A percentile compares a stretch with the other conserved stretches of the same genome.
Conservation (phyloP, 2,113 vertebrate species). For the Paradoxurus hermaphroditus region DNA sequence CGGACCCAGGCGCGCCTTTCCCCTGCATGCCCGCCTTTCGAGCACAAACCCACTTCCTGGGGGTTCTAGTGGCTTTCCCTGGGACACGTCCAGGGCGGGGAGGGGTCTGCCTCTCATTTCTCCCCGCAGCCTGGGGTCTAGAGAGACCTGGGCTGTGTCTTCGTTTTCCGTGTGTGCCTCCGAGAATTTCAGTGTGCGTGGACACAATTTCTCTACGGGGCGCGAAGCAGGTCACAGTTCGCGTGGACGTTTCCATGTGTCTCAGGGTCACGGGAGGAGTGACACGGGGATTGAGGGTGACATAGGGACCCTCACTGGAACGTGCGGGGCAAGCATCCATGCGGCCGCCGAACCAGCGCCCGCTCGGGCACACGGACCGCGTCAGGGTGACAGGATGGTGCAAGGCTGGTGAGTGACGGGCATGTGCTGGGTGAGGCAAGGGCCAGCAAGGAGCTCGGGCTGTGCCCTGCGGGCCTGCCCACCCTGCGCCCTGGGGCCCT, state of each 20-base stretch:
- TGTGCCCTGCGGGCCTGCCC: not conserved
- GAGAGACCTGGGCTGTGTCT: not conserved
- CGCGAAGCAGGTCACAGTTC: too few species aligned
- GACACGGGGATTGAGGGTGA: too few species aligned
- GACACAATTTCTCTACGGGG: not conserved
- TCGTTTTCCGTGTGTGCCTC: not conserved
- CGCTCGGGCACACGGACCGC: not conserved
- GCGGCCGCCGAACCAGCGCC: fast-evolving
- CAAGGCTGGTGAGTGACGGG: fast-evolving
- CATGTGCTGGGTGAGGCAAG: fast-evolving
- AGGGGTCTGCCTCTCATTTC: not conserved
- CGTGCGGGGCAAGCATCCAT: not conserved
- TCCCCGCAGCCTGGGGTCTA: too few species aligned
- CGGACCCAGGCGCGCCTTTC: not conserved
- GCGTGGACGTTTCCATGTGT: too few species aligned
- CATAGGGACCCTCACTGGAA: not conserved
- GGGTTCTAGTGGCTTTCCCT: not conserved
- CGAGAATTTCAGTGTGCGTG: not conserved
- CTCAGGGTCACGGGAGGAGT: fast-evolving
- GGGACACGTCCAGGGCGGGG: fast-evolving
- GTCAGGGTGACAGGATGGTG: not conserved
- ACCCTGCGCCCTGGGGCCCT: not conserved
- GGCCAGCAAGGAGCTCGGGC: fast-evolving
- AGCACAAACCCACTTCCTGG: fast-evolving
- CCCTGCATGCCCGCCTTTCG: not conserved